Percentiles rank a stretch among this genome's conserved stretches.
phyloP scores from a whole-genome alignment of 2,888 invertebrate genomes.

The Lydus trimaculatus region DNA sequence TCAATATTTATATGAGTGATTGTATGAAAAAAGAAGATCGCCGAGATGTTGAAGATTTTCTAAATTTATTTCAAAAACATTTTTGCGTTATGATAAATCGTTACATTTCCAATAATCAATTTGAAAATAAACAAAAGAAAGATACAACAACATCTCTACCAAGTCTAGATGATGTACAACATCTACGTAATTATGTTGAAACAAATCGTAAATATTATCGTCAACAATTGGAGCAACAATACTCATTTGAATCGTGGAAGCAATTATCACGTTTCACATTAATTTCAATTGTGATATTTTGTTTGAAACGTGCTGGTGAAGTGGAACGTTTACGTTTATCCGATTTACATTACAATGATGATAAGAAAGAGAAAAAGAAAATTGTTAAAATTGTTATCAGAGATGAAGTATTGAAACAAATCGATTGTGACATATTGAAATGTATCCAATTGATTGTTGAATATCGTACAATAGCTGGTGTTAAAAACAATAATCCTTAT shows the following conservation, averaged over 20 bases:
- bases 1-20: not conserved
- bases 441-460: not conserved
- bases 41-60: not conserved
- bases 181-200: not conserved
- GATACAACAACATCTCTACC: not conserved
- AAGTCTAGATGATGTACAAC: not conserved
- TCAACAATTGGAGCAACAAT: not conserved
- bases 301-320: constrained; percentile 5
- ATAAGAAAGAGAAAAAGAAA: not conserved
- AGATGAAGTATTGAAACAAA: not conserved
- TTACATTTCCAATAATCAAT: not conserved
- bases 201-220: not conserved
- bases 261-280: constrained; percentile 7
- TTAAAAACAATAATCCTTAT: not conserved
- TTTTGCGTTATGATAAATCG: not conserved
- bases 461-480: not conserved
- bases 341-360: not conserved
- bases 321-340: constrained; percentile 7
- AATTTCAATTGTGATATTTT: not conserved
- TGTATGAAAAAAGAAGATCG: not conserved
- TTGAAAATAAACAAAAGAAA: not conserved
- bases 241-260: not conserved
- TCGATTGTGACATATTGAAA: not conserved
- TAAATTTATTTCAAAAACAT: not conserved
- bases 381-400: not conserved